phyloP scores from a whole-genome alignment of 2,797 vertebrate species.

The Crocidura indochinensis region DNA sequence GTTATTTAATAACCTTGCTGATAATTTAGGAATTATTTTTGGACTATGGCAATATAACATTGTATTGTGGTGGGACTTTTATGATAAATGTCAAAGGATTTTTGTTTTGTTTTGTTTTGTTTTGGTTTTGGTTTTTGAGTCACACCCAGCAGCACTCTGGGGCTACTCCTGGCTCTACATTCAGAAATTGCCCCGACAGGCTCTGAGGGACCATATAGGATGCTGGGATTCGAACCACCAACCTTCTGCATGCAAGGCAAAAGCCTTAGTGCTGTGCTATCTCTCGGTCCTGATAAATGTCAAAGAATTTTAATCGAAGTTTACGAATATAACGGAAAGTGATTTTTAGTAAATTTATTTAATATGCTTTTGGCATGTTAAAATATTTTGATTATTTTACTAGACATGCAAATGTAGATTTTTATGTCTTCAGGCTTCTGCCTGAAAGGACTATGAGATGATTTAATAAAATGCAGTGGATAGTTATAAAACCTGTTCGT shows the following conservation, averaged over 20 bases:
- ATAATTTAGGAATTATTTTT: constrained; percentile 30
- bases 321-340: constrained; percentile 32
- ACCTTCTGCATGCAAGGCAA: too few relatives aligned
- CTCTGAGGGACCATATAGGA: too few relatives aligned
- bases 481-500: constrained; percentile 47
- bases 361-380: background rate
- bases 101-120: too few relatives aligned
- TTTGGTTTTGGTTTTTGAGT: too few relatives aligned
- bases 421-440: constrained; percentile 30
- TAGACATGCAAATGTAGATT: constrained; percentile 40
- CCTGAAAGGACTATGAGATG: constrained; percentile 18
- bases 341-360: background rate
- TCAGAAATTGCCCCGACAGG: too few relatives aligned
- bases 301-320: constrained; percentile 15
- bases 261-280: too few relatives aligned
- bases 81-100: background rate
- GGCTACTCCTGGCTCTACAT: too few relatives aligned
- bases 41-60: background rate
- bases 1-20: constrained; percentile 29
- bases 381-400: constrained; percentile 57
- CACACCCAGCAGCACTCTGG: too few relatives aligned
- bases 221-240: too few relatives aligned
- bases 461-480: constrained; percentile 22
- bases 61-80: constrained; percentile 4
- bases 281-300: too few relatives aligned